phyloP scores from a whole-genome alignment of 2,888 invertebrate species.

The Metallyticus violacea region DNA sequence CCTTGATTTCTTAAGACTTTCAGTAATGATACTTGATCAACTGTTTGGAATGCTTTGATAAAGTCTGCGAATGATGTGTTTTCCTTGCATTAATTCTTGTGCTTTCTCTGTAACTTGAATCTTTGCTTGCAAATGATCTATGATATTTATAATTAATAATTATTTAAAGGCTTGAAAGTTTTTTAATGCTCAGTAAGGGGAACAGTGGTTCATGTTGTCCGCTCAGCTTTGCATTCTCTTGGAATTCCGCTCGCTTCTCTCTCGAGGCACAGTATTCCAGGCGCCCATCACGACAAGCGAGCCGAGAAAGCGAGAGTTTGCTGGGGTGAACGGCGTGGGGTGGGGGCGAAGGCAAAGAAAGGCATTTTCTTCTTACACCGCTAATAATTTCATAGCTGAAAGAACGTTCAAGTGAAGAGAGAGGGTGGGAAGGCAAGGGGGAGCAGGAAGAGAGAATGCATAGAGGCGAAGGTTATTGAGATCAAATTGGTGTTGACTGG shows the following conservation, averaged over 20 bases:
- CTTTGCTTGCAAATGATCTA: no score
- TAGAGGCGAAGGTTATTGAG: constrained; percentile 22
- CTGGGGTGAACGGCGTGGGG: neutral
- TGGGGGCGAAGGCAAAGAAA: neutral
- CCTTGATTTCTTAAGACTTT: no score
- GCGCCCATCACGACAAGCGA: neutral
- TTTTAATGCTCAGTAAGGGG: no score
- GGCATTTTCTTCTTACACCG: constrained; percentile 18
- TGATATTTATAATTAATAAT: no score
- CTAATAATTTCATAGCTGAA: constrained; percentile 27
- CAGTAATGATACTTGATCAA: no score
- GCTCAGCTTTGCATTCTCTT: neutral
- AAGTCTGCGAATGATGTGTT: no score
- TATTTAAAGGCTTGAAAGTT: no score
- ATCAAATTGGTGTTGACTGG: constrained; percentile 26
- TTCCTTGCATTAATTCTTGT: no score
- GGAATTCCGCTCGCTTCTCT: neutral
- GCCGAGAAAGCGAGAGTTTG: no score
- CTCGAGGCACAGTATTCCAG: neutral
- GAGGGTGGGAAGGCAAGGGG: neutral
- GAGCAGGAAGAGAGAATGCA: neutral
- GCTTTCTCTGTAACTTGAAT: no score
- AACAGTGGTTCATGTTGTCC: neutral
- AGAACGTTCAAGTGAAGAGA: neutral
- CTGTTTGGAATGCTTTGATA: no score